phyloP scores from a whole-genome alignment of 30 jellyfish, hydroid and myxozoan genomes.

The Hydractinia symbiolongicarpus region DNA sequence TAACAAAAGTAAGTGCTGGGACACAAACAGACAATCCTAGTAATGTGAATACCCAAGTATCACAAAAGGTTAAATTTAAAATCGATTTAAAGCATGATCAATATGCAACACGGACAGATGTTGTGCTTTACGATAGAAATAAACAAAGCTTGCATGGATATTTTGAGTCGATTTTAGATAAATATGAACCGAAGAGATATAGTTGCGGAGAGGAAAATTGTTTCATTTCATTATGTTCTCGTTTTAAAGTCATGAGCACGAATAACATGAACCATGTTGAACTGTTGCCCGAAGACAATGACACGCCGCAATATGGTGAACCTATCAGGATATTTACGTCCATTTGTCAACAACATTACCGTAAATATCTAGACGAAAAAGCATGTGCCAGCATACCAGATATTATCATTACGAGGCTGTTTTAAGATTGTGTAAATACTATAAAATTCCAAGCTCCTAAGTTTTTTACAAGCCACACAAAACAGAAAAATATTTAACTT shows the following conservation, averaged over 20 bases:
- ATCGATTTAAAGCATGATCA: too few relatives aligned
- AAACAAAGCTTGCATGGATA: too few relatives aligned
- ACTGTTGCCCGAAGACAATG: not conserved
- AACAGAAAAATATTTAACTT: not conserved
- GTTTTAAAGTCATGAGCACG: not conserved
- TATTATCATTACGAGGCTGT: slow-evolving; percentile 6
- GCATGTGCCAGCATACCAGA: not conserved
- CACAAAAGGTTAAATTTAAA: too few relatives aligned
- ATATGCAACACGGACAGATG: too few relatives aligned
- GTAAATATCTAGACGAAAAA: not conserved
- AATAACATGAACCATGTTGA: not conserved
- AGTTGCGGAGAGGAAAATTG: not conserved
- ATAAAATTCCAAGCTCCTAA: too few relatives aligned
- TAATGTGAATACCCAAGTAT: too few relatives aligned
- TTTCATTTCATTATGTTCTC: slow-evolving; percentile 8
- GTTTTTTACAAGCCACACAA: not conserved
- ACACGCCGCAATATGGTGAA: not conserved
- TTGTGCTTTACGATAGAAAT: too few relatives aligned
- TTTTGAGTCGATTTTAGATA: too few relatives aligned
- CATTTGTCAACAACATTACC: not conserved
- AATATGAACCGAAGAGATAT: not conserved
- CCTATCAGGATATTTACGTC: not conserved
- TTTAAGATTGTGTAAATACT: too few relatives aligned
- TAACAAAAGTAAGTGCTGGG: too few relatives aligned
- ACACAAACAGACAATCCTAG: too few relatives aligned